Base-by-base conservation (phyloP, 1,140 invertebrate genomes). In the Drosophila baimaii region DNA sequence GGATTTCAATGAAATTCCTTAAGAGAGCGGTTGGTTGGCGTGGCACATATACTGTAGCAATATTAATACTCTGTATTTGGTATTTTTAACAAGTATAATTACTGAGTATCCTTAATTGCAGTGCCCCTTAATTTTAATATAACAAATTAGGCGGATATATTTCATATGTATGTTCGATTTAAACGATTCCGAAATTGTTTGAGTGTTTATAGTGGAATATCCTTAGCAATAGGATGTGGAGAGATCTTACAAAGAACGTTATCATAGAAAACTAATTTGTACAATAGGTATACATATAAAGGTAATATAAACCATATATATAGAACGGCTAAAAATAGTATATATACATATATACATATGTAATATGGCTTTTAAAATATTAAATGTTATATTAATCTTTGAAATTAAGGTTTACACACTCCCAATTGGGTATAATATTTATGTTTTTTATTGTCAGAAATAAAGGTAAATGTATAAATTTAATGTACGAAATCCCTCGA, bases 21-120 rank as follows among this genome's bases (percentile, higher is more conserved):
- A 19, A 43, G 2, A 52, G 12, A 51, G 27, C 27, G 49, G 27
- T 51, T 51, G 49, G 49, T 51, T 51, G 49, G 17, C 49, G 49
- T 19, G 49, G 49, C 49, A 8, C 49, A 51, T 31, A 51, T 51
- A 51, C 3, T 52, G 29, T 52, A 15, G 6, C 31, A 19, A 19
- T 52, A 52, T 33, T 21, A 19, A 52, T 19, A 31, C 12, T 12
- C 47, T 31, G 17, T 31, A 31, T 51, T 51, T 31, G 3, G 15
- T 19, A 51, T 51, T 8, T 21, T 52, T 15, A 8, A 52, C 5
- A 13, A 33, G 31, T 33, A 33, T 33, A 10, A 5, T 33, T 33
- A 33, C 12, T 19, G 29, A 12, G n/a, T 17, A 19, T 29, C 6
- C 13, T 12, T 12, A 17, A 49, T 31, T 51, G 10, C 27, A 12